A percentile compares a stretch with the other conserved stretches of the same genome.
phyloP scores from a whole-genome alignment of 2,797 vertebrate genomes.

The Cacajao melanocephalus region DNA sequence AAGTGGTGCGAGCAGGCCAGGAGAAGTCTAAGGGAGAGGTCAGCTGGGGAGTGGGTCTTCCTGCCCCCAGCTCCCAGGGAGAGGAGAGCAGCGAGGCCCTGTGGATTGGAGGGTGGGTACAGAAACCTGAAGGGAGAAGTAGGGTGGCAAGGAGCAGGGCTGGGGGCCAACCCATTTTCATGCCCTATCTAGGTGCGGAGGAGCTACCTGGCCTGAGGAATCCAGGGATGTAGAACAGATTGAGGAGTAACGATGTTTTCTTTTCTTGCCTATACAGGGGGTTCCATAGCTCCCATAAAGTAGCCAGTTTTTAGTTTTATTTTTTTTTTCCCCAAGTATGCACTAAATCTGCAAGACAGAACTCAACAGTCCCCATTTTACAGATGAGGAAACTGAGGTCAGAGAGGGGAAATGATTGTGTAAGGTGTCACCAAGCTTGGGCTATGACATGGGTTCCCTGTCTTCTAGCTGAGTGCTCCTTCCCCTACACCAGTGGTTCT shows the following conservation, averaged over 20 bases:
- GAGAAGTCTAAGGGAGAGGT: background rate
- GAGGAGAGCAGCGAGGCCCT: background rate
- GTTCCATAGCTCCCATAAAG: background rate
- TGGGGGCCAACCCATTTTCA: background rate
- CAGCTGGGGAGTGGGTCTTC: background rate
- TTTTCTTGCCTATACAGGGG: background rate
- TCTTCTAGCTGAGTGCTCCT: background rate
- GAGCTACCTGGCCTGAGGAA: background rate
- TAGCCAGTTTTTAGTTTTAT: background rate
- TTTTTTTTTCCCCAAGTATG: background rate
- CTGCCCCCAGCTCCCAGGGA: background rate
- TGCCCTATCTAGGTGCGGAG: background rate
- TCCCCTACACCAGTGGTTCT: background rate
- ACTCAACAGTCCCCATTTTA: background rate
- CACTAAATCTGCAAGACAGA: background rate
- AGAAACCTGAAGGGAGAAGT: background rate
- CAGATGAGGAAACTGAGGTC: background rate
- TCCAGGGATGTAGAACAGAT: background rate
- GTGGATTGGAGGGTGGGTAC: background rate
- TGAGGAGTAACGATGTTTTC: background rate
- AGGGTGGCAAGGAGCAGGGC: too few species aligned
- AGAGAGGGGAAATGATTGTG: background rate
- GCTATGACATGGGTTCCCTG: accelerated
- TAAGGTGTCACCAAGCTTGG: background rate
- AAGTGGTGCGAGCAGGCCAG: background rate